Percentiles rank a stretch among this genome's conserved stretches.
phyloP scores from a whole-genome alignment of 2,888 invertebrate genomes.

The Mactromeris polynyma region DNA sequence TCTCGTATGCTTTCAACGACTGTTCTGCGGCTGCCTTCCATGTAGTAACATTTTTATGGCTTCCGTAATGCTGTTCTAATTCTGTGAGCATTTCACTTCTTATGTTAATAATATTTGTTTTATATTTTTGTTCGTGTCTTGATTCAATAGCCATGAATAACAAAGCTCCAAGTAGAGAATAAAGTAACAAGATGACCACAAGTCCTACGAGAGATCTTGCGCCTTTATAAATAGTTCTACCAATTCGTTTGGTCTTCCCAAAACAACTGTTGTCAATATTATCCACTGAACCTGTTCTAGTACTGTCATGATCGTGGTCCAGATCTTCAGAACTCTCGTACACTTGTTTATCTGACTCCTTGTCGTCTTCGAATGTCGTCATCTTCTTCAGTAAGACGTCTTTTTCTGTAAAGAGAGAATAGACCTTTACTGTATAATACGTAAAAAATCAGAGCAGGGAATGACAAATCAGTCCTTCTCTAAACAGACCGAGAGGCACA shows the following conservation, averaged over 20 bases:
- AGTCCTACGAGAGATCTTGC: constrained; percentile 89
- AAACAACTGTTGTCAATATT: constrained; percentile 52
- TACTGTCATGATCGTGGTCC: not conserved
- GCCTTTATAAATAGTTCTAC: constrained; percentile 56
- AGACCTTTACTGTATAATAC: no score
- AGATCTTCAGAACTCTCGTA: constrained; percentile 28
- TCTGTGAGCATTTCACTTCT: constrained; percentile 91
- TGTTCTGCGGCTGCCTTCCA: constrained; percentile 86
- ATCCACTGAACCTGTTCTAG: constrained; percentile 32
- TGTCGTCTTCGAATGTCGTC: constrained; percentile 51
- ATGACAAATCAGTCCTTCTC: no score
- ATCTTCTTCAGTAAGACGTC: constrained; percentile 53
- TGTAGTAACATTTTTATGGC: constrained; percentile 44
- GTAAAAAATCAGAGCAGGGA: no score
- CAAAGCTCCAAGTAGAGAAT: constrained; percentile 94
- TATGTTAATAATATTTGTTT: constrained; percentile 94
- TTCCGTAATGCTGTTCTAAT: constrained; percentile 88
- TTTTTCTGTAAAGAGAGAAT: constrained; percentile 49
- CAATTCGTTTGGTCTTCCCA: constrained; percentile 52
- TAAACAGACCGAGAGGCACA: no score
- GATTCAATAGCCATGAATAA: constrained; percentile 94
- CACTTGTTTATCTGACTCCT: not conserved
- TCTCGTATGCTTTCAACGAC: constrained; percentile 94
- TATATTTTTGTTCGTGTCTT: constrained; percentile 94
- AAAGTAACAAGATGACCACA: constrained; percentile 92